phyloP scores from a whole-genome alignment of 2,113 vertebrate genomes.

The Vulpes vulpes region DNA sequence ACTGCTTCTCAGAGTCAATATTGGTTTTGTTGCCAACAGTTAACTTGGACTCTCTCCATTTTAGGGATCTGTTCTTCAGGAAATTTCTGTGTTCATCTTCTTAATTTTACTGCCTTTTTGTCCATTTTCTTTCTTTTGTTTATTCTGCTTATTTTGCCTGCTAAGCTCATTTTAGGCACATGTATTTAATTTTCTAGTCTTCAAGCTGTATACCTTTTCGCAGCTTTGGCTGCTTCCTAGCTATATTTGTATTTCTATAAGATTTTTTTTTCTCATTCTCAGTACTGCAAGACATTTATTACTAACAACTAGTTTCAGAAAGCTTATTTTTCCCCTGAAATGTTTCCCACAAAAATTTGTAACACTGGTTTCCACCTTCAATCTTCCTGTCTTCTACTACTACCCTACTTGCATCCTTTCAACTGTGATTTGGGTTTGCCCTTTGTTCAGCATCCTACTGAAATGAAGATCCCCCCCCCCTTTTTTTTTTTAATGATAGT shows the following conservation, averaged over 20 bases:
- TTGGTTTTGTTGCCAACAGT: background rate
- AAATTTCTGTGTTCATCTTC: background rate
- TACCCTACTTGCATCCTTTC: background rate
- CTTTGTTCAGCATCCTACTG: background rate
- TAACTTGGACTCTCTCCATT: background rate
- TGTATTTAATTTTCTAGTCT: background rate
- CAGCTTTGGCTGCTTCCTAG: background rate
- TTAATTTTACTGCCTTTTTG: background rate
- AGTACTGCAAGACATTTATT: background rate
- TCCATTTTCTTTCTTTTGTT: background rate
- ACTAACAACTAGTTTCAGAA: background rate
- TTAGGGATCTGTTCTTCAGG: background rate
- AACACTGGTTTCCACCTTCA: background rate
- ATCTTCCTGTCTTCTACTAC: background rate
- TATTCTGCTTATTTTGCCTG: background rate
- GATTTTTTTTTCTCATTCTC: background rate
- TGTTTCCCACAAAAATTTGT: background rate
- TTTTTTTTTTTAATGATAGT: too few relatives aligned
- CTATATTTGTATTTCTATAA: conserved; percentile 18
- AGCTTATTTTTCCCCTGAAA: background rate
- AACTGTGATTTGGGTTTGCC: rapidly evolving
- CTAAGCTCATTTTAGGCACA: background rate
- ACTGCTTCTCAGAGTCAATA: background rate
- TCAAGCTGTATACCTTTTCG: background rate
- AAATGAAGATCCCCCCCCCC: background rate